A percentile compares a stretch with the other conserved stretches of the same genome.
These are phyloP conservation scores for Pammene fasciana DNA, from an alignment of 2,888 invertebrate genomes.

Conservation along the genomic window DNA sequence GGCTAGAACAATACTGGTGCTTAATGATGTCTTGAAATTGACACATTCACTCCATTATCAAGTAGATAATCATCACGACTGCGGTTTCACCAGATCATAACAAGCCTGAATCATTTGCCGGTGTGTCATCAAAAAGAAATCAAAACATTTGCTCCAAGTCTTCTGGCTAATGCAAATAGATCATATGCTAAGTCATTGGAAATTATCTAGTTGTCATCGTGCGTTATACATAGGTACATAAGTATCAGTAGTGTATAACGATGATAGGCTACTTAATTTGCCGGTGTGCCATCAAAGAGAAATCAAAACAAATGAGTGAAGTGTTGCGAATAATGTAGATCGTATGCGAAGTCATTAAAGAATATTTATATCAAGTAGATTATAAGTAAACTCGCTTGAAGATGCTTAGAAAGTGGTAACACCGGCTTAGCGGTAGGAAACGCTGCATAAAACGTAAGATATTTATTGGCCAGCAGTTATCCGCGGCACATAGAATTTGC, in stretches of 20 bases:
- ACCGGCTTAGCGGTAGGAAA: conserved; percentile 13
- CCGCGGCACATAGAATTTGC: not conserved
- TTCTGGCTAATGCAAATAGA: conserved; percentile 12
- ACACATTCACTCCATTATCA: conserved; percentile 11
- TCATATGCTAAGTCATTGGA: conserved; percentile 30
- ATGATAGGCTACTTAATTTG: not conserved
- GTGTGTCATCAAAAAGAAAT: conserved; percentile 26
- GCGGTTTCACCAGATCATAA: conserved; percentile 4
- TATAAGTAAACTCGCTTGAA: conserved; percentile 23
- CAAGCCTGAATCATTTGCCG: conserved; percentile 17
- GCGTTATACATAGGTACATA: too few species aligned
- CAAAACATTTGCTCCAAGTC: not conserved
- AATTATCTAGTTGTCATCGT: not conserved
- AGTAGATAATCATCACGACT: conserved; percentile 8
- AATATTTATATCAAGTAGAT: conserved; percentile 24
- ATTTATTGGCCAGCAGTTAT: not conserved
- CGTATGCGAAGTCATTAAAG: conserved; percentile 31
- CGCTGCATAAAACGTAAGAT: conserved; percentile 6
- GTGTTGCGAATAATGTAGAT: conserved; percentile 9
- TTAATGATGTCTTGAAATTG: conserved; percentile 6
- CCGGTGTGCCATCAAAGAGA: conserved; percentile 21
- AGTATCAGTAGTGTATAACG: not conserved
- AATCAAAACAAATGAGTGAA: conserved; percentile 24
- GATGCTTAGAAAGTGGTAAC: conserved; percentile 37
- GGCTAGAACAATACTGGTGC: not conserved